Percentiles rank a stretch among this genome's conserved stretches.
These are phyloP conservation scores for Sternarchorhynchus goeldii DNA, from an alignment of 2,797 vertebrate genomes.

Conservation along the genomic window DNA sequence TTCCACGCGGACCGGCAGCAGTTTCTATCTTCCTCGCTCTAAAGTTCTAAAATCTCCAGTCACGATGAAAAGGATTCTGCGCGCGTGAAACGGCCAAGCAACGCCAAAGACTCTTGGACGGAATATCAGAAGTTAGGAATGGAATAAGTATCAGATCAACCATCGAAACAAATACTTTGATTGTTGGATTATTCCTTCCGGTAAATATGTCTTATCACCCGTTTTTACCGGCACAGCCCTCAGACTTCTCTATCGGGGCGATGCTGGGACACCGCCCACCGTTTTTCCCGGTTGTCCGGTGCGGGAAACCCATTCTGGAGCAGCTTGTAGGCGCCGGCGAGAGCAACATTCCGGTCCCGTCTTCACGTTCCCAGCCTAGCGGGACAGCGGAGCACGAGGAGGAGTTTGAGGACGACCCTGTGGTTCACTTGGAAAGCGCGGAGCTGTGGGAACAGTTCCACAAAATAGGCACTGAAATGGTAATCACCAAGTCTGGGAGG, in stretches of 20 bases:
- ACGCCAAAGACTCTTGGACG: neutral
- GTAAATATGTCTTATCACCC: slow-evolving; percentile 76
- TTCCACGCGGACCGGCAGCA: too few relatives aligned
- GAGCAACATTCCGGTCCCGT: slow-evolving; percentile 14
- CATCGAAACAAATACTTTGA: neutral
- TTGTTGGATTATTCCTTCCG: slow-evolving; percentile 1
- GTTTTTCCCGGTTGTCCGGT: slow-evolving; percentile 77
- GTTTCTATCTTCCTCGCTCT: too few relatives aligned
- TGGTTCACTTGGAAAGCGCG: slow-evolving; percentile 87
- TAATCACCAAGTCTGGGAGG: slow-evolving; percentile 97
- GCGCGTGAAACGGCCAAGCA: neutral
- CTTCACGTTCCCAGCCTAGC: slow-evolving; percentile 67
- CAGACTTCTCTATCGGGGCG: slow-evolving; percentile 80
- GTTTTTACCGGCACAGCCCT: slow-evolving; percentile 78
- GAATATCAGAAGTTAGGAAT: too few relatives aligned
- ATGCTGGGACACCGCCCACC: slow-evolving; percentile 79
- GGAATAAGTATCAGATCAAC: too few relatives aligned
- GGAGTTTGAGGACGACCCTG: slow-evolving; percentile 84
- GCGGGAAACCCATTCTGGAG: slow-evolving; percentile 82
- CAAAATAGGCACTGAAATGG: slow-evolving; percentile 91
- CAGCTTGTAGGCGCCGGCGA: slow-evolving; percentile 57
- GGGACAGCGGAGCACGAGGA: slow-evolving; percentile 77
- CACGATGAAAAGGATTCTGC: neutral
- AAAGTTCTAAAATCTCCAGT: neutral
- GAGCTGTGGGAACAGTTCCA: slow-evolving; percentile 95